Evolutionary conservation across 2,888 invertebrate species (phyloP).

Genomic region (Cepaea hortensis): DNA sequence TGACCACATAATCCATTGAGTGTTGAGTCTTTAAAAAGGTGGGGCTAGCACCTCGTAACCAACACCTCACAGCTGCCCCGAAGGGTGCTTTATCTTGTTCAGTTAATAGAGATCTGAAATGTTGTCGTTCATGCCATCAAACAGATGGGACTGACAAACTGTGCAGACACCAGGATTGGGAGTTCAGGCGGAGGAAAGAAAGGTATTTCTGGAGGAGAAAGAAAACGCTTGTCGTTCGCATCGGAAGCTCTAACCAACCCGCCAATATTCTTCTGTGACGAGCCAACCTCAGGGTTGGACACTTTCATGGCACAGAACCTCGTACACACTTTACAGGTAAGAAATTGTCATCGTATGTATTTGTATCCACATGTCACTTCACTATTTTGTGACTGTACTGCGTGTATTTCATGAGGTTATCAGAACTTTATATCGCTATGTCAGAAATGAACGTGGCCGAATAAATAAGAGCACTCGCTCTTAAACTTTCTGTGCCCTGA

Average conservation of each 20-base stretch:
- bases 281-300: constrained; percentile 96
- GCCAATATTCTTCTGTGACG: constrained; percentile 95
- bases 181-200: constrained; percentile 90
- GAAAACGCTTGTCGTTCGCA: constrained; percentile 95
- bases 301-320: constrained; percentile 97
- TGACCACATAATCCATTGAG: too few relatives aligned
- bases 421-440: too few relatives aligned
- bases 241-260: constrained; percentile 96
- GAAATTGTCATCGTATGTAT: neutral
- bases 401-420: too few relatives aligned
- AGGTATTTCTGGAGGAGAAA: constrained; percentile 97
- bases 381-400: too few relatives aligned
- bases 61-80: too few relatives aligned
- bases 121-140: neutral
- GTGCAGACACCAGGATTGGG: constrained; percentile 93
- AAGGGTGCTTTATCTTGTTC: too few relatives aligned
- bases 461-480: too few relatives aligned
- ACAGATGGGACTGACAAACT: constrained; percentile 90
- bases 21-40: too few relatives aligned
- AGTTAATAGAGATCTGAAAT: too few relatives aligned
- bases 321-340: constrained; percentile 81
- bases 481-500: too few relatives aligned
- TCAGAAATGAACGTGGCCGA: too few relatives aligned
- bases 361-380: neutral
- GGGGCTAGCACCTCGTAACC: too few relatives aligned